Percentiles rank a stretch among this genome's conserved stretches.
These are phyloP conservation scores for Toxotes lorentzi DNA, from an alignment of 2,797 vertebrate species.

Conservation along the genomic window DNA sequence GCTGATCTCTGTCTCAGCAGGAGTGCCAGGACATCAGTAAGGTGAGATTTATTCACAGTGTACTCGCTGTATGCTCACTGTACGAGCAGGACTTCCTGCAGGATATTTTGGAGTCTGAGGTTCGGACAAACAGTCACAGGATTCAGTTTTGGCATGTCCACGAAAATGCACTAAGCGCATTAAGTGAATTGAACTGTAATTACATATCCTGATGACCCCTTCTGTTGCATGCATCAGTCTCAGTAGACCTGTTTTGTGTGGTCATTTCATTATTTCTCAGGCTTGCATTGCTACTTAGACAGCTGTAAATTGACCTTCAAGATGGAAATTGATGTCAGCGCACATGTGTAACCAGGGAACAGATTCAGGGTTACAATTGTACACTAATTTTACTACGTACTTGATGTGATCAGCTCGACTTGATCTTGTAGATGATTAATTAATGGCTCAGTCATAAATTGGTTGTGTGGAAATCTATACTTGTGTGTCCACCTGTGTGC, in stretches of 20 bases:
- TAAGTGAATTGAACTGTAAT: not conserved
- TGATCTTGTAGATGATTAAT: not conserved
- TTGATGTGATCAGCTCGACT: not conserved
- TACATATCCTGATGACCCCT: not conserved
- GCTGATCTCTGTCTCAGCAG: slow-evolving; percentile 48
- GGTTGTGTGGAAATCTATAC: not conserved
- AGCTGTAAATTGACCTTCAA: not conserved
- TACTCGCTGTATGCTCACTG: not conserved
- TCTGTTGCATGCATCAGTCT: not conserved
- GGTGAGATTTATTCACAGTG: slow-evolving; percentile 28
- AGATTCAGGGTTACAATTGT: too few species aligned
- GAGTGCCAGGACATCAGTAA: slow-evolving; percentile 33
- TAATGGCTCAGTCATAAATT: not conserved
- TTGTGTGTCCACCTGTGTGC: not conserved
- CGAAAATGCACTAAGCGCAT: not conserved
- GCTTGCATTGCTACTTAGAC: not conserved
- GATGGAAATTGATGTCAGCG: not conserved
- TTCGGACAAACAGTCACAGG: not conserved
- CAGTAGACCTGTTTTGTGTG: not conserved
- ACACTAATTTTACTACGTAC: not conserved
- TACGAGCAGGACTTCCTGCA: slow-evolving; percentile 1
- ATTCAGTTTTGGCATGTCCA: not conserved
- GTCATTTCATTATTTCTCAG: not conserved
- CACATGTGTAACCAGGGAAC: not conserved
- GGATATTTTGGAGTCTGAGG: slow-evolving; percentile 6